Conservation (phyloP, 2,888 invertebrate species). For the Chorisops tibialis region DNA sequence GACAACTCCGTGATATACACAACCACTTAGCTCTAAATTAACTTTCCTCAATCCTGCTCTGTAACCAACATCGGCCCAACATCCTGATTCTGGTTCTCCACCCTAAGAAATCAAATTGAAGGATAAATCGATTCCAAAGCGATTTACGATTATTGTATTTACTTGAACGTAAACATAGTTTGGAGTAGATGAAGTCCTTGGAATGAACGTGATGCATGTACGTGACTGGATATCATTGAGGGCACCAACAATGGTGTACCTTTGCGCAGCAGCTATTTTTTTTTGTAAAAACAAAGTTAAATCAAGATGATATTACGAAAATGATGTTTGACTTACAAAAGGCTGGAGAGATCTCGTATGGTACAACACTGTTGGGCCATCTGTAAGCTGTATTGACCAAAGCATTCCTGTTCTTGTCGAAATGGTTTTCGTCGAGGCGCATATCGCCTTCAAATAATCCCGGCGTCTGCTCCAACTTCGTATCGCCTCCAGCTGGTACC, state of each 20-base stretch:
- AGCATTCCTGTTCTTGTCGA: constrained; percentile 56
- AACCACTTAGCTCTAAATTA: constrained; percentile 45
- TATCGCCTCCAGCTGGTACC: too few relatives aligned
- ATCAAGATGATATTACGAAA: constrained; percentile 23
- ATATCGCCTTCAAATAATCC: constrained; percentile 74
- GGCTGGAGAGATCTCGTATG: constrained; percentile 61
- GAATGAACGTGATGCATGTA: constrained; percentile 70
- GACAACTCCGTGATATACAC: constrained; percentile 56
- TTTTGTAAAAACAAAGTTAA: too few relatives aligned
- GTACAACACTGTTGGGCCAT: constrained; percentile 66
- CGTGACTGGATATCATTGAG: constrained; percentile 68
- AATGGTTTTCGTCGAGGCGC: constrained; percentile 55
- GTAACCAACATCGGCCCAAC: constrained; percentile 56
- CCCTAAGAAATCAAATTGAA: background rate
- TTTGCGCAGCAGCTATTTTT: constrained; percentile 55
- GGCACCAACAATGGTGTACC: constrained; percentile 62
- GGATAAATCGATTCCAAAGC: background rate
- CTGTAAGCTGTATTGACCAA: constrained; percentile 55
- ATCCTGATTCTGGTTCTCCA: background rate
- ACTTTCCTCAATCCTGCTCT: constrained; percentile 50
- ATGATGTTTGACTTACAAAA: constrained; percentile 46
- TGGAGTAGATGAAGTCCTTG: constrained; percentile 52
- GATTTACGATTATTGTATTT: background rate
- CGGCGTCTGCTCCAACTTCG: constrained; percentile 61
- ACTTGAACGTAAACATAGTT: constrained; percentile 43